These are phyloP conservation scores for Esperia sulphurella DNA, from an alignment of 2,888 invertebrate species.

Conservation along the genomic window DNA sequence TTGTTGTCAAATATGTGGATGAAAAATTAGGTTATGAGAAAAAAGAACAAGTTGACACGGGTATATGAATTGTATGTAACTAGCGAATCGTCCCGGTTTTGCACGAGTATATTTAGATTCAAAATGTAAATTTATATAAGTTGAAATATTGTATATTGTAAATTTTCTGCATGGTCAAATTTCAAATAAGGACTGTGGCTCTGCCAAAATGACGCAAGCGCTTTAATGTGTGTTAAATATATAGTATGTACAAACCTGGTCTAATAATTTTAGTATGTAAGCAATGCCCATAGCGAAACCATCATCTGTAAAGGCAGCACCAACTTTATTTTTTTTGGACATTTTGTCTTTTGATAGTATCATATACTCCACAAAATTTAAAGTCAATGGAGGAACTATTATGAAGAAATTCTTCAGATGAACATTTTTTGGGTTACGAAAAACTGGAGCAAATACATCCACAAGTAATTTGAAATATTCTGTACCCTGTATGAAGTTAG, in stretches of 20 bases:
- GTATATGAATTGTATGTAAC: no score
- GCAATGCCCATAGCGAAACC: constrained; percentile 98
- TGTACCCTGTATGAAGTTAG: constrained; percentile 93
- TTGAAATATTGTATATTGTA: no score
- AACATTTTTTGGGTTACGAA: constrained; percentile 90
- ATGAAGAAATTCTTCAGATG: constrained; percentile 96
- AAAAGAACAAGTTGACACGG: no score
- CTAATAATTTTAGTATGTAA: constrained; percentile 93
- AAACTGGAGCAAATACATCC: constrained; percentile 94
- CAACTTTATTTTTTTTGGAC: constrained; percentile 91
- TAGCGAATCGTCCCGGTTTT: no score
- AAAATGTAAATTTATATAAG: no score
- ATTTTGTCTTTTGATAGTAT: constrained; percentile 95
- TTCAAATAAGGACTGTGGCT: no score
- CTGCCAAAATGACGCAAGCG: no score
- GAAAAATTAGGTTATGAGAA: no score
- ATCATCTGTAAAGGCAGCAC: constrained; percentile 97
- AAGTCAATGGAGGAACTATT: constrained; percentile 94
- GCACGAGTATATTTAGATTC: no score
- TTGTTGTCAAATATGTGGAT: no score
- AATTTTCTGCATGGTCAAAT: no score
- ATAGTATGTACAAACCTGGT: constrained; percentile 79
- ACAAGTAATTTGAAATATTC: constrained; percentile 94
- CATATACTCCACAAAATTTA: constrained; percentile 97
- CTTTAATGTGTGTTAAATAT: no score